Conservation (phyloP, 2,888 invertebrate genomes). For the Sycophila texana region DNA sequence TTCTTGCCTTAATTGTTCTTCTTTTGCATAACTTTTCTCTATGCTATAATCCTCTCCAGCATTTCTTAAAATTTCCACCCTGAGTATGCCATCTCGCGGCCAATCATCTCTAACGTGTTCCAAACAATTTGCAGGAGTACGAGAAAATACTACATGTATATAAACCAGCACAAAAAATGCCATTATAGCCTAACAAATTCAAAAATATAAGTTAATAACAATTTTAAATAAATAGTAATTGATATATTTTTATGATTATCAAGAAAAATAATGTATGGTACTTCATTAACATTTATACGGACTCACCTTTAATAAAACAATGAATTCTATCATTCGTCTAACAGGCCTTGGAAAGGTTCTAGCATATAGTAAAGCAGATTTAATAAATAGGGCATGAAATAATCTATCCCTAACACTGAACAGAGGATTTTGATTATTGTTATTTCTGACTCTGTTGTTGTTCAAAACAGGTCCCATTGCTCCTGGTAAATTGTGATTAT, state of each 20-base stretch:
- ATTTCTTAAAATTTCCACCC: slow-evolving; percentile 90
- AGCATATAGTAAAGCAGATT: slow-evolving; percentile 94
- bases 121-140: slow-evolving; percentile 94
- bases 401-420: slow-evolving; percentile 92
- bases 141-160: slow-evolving; percentile 95
- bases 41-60: slow-evolving; percentile 85
- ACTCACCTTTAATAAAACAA: slow-evolving; percentile 86
- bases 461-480: slow-evolving; percentile 65
- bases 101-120: slow-evolving; percentile 91
- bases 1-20: slow-evolving; percentile 83
- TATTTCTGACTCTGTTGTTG: slow-evolving; percentile 70
- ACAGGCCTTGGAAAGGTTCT: slow-evolving; percentile 90
- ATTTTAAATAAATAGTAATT: not conserved
- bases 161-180: slow-evolving; percentile 95
- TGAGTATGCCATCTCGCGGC: slow-evolving; percentile 96
- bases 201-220: slow-evolving; percentile 6
- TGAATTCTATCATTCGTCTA: slow-evolving; percentile 89
- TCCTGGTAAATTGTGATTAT: slow-evolving; percentile 65
- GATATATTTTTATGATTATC: not conserved
- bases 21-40: slow-evolving; percentile 90
- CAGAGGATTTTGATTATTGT: slow-evolving; percentile 83
- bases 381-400: slow-evolving; percentile 96
- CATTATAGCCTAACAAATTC: slow-evolving; percentile 81
- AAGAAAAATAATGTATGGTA: not conserved
- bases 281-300: not conserved